Base-by-base conservation (phyloP, 2,113 vertebrate genomes). In the Gambusia affinis region DNA sequence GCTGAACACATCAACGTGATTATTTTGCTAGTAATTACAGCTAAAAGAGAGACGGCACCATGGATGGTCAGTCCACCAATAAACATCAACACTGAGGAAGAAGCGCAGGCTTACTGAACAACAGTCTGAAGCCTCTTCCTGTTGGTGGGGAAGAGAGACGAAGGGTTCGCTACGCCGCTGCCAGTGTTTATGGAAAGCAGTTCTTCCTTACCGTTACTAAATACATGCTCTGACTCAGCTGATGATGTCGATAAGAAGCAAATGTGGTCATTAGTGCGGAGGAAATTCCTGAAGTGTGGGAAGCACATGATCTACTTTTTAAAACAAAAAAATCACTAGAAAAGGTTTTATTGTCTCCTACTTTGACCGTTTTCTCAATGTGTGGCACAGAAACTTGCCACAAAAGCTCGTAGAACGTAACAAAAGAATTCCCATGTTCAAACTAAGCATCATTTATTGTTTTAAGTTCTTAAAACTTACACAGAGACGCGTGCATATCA, bases 101-200 rank as follows among this genome's bases (percentile, higher is more conserved):
- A 42, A 42, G 35, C 10, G 2, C 35, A 12, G 35, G 35, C 35
- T 37, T 37, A 37, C 10, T 37, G 35, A 37, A 37, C 35, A 37
- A 37, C 8, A 11, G 35, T 37, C 35, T 37, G 35, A 2, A 30
- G 61, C 2, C 8, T 0, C 0, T 57, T 75, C 33, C 19, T 30
- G 64, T 63, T 72, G 70, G 70, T 73, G 17, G 66, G 1, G 19
- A 67, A 67, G 60, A 30, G 35, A 67, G 51, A 47, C 5, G 1
- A 15, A 47, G 4, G 17, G 4, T 47, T 19, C 4, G 17, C 19
- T 42, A 3, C 3, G 37, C 37, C n/a, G 3, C 8, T 67, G 65
- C 27, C 44, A 15, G n/a, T 67, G 64, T 12, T 4, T 15, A 8
- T 17, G 12, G 11, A 47, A 19, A 19, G 15, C 44, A 47, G 44